phyloP scores from a whole-genome alignment of 64 coral and sea anemone genomes.

The Montipora foliosa region DNA sequence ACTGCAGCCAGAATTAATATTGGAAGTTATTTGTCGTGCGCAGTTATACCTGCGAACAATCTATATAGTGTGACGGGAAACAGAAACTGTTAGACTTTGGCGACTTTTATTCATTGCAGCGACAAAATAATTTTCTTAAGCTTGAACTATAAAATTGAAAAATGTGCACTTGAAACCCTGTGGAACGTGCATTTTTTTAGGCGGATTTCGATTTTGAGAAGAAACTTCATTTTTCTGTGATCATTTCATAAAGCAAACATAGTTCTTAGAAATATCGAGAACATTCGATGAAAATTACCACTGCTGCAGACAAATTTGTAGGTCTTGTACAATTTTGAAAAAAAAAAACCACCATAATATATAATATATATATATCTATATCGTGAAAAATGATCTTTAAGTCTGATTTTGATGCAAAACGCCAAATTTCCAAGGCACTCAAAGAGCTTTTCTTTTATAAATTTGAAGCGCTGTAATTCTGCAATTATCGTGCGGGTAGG shows the following conservation, averaged over 20 bases:
- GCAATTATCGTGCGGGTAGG: slow-evolving; percentile 6
- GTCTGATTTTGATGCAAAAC: slow-evolving; percentile 17
- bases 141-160: slow-evolving; percentile 24
- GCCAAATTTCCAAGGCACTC: neutral
- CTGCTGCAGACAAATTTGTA: neutral
- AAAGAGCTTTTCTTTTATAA: neutral
- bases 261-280: slow-evolving; percentile 17
- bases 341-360: neutral
- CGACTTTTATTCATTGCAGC: slow-evolving; percentile 17
- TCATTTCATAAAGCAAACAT: slow-evolving; percentile 37
- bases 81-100: neutral
- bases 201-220: slow-evolving; percentile 6
- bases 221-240: slow-evolving; percentile 44
- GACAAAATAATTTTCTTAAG: slow-evolving; percentile 33
- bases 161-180: neutral
- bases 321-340: slow-evolving; percentile 12
- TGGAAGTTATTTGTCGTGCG: neutral
- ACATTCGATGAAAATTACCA: neutral
- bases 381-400: neutral
- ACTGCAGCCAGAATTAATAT: slow-evolving; percentile 2
- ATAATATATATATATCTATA: neutral
- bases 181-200: neutral
- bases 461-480: slow-evolving; percentile 3
- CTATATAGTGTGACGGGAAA: neutral
- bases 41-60: neutral